Evolutionary conservation across 30 jellyfish, hydroid and myxozoan genomes (phyloP), one percentile per base, ranked within the genome.

Genomic region (Hydractinia symbiolongicarpus): DNA sequence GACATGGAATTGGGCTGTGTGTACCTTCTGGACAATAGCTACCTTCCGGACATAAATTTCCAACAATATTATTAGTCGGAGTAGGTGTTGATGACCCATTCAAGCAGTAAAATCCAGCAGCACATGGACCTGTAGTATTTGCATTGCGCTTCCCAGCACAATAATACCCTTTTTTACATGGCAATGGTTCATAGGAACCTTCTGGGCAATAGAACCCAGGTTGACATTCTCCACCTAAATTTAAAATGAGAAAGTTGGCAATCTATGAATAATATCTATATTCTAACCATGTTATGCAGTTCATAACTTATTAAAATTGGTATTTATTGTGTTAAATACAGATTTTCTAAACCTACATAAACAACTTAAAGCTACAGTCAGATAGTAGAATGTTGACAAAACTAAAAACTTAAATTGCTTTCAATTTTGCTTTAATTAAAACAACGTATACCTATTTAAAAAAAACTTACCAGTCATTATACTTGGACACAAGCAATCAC

Each of bases 171-270:
- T 95, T 95, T 49, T 81, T 89, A 73, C 98, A 91, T 5, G 96
- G 93, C 10, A 67, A 62, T 55, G 96, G 98, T 71, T 82, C 87
- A 52, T 87, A 66, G 50, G 95, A 78, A 9, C 98, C 98, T 5
- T 72, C 81, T 5, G 98, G 96, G 61, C 98, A 91, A 85, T 82
- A 91, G 61, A 80, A 91, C 13, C 98, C 98, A 15, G 96, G 95
- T 72, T 84, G 98, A 68, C 98, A 91, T 81, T 77, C 95, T 6
- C 98, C 98, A 72, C 98, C 98, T 91, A 78, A 11, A 79, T 54
- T 9, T 14, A 49, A 30, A 30, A 30, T 30, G 44, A 30, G 69
- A 17, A 58, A 13, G 19, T 13, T 58, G 19, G 17, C 69, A 58
- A 11, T 58, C 17, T 13, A 11, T 17, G 15, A 58, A 58, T 11